Base-by-base conservation (phyloP, 2,888 invertebrate genomes). In the Synergus laeviventris region DNA sequence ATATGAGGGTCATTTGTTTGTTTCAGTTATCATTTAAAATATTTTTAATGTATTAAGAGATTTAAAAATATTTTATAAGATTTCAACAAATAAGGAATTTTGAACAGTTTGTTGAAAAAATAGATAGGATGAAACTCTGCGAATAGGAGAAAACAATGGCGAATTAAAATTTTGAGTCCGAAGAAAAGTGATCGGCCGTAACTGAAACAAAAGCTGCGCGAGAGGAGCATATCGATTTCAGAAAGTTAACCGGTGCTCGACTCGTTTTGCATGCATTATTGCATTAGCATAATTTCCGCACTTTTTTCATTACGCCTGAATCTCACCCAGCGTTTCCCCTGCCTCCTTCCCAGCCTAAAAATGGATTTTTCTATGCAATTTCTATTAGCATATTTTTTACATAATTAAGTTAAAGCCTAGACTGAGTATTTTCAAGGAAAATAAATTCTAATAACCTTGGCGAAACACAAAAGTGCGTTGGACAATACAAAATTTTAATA, bases 321-420 rank as follows among this genome's bases (percentile, higher is more conserved):
- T 83, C 80, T 80, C 77, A 61, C 74, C 78, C 74, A 66, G 73
- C 73, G 74, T 73, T 78, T 77, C 77, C 62, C 76, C 70, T n/a
- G n/a, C 61, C 66, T 60, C 70, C 74, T 78, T 66, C 62, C 75
- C 74, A 74, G 76, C 80, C 83, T 81, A 84, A 86, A 89, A 89
- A 88, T 88, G 84, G 86, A 89, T 87, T 88, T 87, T 86, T 86
- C 86, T 84, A 82, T 84, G 86, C 86, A 88, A 89, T 89, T 87
- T 88, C 87, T 89, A 89, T 89, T 89, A 88, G 89, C 88, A 89
- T 89, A 90, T 86, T 87, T 89, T 89, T 89, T 88, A 85, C 89
- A 89, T 90, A 89, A 89, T 89, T 88, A 86, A 85, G 80, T 82
- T 75, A 75, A 81, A 83, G 76, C 79, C 78, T 81, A 77, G 82